Percentiles rank a stretch among this genome's conserved stretches.
Conservation (phyloP, 1,140 invertebrate species). For the Ostrea denselamellosa region DNA sequence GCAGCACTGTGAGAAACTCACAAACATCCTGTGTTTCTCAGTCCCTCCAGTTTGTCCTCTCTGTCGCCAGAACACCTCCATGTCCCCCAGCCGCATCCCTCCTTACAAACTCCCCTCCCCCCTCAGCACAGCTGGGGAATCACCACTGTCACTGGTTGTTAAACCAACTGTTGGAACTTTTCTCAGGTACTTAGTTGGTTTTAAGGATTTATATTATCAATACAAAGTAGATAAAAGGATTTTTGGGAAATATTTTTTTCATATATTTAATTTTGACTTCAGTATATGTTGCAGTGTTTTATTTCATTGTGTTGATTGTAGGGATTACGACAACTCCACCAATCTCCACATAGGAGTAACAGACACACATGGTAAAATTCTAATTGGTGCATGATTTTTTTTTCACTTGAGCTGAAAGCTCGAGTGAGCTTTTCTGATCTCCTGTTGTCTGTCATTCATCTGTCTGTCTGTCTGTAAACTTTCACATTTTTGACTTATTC, state of each 20-base stretch:
- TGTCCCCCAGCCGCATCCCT: conserved; percentile 83
- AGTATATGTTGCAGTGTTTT: not conserved
- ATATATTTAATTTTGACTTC: not conserved
- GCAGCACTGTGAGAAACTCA: conserved; percentile 85
- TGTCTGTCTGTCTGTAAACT: too few species aligned
- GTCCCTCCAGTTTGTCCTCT: conserved; percentile 86
- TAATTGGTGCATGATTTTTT: not conserved
- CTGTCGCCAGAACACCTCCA: conserved; percentile 83
- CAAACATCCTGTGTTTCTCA: conserved; percentile 88
- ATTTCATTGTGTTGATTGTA: conserved; percentile 34
- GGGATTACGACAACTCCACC: conserved; percentile 43
- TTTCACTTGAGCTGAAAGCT: not conserved
- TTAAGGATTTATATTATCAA: not conserved
- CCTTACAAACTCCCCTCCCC: conserved; percentile 90
- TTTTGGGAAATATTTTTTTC: not conserved
- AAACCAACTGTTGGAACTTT: conserved; percentile 90
- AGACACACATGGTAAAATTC: conserved; percentile 15
- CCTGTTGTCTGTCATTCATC: too few species aligned
- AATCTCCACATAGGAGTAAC: conserved; percentile 51
- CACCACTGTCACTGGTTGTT: conserved; percentile 87
- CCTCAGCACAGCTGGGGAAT: conserved; percentile 86
- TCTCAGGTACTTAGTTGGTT: conserved; percentile 84
- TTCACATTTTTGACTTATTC: too few species aligned
- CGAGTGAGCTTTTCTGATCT: too few species aligned
- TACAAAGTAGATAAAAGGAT: not conserved